Conservation (phyloP, 2,888 invertebrate genomes). For the Synergus gifuensis region DNA sequence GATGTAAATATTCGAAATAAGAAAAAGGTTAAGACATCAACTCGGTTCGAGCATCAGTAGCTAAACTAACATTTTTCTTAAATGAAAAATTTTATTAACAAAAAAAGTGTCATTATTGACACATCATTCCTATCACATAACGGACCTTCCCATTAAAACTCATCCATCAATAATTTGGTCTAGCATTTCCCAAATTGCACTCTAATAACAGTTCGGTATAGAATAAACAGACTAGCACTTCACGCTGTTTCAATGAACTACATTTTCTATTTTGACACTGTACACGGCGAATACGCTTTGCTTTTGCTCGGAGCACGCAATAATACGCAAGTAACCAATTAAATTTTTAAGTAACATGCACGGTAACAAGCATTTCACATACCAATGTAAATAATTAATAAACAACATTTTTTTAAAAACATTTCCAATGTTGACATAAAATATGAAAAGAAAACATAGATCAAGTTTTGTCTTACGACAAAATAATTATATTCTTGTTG, state of each 20-base stretch:
- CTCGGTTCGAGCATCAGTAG: slow-evolving; percentile 7
- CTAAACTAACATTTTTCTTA: slow-evolving; percentile 15
- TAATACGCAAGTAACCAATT: not conserved
- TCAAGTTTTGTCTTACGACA: slow-evolving; percentile 1
- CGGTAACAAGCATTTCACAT: not conserved
- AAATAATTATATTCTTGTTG: slow-evolving; percentile 11
- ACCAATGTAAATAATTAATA: slow-evolving; percentile 1
- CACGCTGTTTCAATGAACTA: slow-evolving; percentile 33
- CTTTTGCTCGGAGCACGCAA: slow-evolving; percentile 49
- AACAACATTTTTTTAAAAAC: not conserved
- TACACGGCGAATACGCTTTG: slow-evolving; percentile 46
- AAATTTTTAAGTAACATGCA: slow-evolving; percentile 24
- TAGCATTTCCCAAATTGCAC: slow-evolving; percentile 46
- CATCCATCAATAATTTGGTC: slow-evolving; percentile 44
- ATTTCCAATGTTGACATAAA: not conserved
- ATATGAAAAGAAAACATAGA: not conserved
- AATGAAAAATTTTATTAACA: slow-evolving; percentile 11
- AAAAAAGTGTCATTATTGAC: slow-evolving; percentile 21
- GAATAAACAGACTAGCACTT: slow-evolving; percentile 59
- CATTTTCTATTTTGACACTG: slow-evolving; percentile 43
- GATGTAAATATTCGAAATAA: not conserved
- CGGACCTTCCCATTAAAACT: slow-evolving; percentile 23
- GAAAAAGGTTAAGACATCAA: slow-evolving; percentile 1
- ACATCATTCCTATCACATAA: slow-evolving; percentile 36
- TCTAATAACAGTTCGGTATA: slow-evolving; percentile 49